Conservation (phyloP, 2,888 invertebrate genomes). For the Papilio protenor region DNA sequence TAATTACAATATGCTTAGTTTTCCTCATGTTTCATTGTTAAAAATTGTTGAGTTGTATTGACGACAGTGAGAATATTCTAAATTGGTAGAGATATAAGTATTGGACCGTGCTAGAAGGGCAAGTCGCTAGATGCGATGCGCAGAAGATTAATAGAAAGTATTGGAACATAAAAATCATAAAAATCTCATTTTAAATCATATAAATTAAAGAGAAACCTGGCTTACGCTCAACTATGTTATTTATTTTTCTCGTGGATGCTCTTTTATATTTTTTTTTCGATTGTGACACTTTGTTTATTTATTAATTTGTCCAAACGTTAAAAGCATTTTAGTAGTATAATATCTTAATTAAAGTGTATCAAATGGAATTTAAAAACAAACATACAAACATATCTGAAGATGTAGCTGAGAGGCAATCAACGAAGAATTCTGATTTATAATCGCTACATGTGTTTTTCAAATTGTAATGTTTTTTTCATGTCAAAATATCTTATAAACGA, state of each 20-base stretch:
- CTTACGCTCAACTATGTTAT: background rate
- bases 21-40: background rate
- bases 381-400: background rate
- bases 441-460: background rate
- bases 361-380: too few relatives aligned
- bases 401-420: background rate
- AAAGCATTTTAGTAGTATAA: background rate
- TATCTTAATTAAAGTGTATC: too few relatives aligned
- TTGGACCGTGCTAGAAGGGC: background rate
- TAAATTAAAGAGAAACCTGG: background rate
- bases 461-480: background rate
- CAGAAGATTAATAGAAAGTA: background rate
- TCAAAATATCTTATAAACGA: background rate
- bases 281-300: background rate
- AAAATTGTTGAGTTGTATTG: background rate
- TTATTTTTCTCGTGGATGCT: background rate
- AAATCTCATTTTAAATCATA: background rate
- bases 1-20: constrained; percentile 8
- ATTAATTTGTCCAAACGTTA: background rate
- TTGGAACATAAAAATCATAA: background rate
- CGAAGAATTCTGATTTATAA: background rate
- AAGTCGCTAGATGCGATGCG: background rate
- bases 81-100: background rate
- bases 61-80: background rate
- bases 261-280: background rate